Evolutionary conservation across 2,797 vertebrate genomes (phyloP), one percentile per base, ranked within the genome.

Genomic region (Sphaeramia orbicularis): DNA sequence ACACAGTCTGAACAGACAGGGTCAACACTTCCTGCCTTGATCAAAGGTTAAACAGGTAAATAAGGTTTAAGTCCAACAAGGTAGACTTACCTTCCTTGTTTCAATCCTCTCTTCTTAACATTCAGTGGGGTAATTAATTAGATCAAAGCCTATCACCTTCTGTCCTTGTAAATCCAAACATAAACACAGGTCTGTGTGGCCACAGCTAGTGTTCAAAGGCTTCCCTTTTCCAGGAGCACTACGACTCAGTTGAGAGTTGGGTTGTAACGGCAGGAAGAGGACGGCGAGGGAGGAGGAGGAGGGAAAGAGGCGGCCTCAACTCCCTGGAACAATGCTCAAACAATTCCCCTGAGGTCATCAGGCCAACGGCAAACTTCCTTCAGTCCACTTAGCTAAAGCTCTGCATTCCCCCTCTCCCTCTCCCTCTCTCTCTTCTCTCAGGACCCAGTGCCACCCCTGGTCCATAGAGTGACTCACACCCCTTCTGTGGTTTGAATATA

Each of bases 271-370:
- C 84, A 77, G 80, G 86, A 85, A 80, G 87, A 83, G 84, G 74
- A 69, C 68, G 78, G 80, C 73, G 85, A 85, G 84, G 88, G n/a
- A 73, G 75, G 80, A 79, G 81, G 84, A 85, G 84, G 88, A 84
- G 83, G 74, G 75, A 85, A 66, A 55, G 80, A 86, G 78, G 73
- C 64, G 77, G 87, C 63, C 65, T 11, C 71, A 67, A 69, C 71
- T 80, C 80, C 59, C 48, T 80, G 69, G 86, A 92, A 91, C 91
- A 91, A 92, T 91, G 71, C 81, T 80, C 57, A 69, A 89, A 90
- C 85, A 80, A 90, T 85, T 84, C 90, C 89, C 92, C 78, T 27
- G 83, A 87, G 84, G 74, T 84, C 74, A 77, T 68, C 41, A 49
- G 67, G 69, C 74, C 66, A 78, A 78, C 71, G 45, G 81, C 83